A percentile compares a stretch with the other conserved stretches of the same genome.
These are phyloP conservation scores for Lepidocolaptes lacrymiger DNA, from an alignment of 2,797 vertebrate genomes.

Conservation along the genomic window DNA sequence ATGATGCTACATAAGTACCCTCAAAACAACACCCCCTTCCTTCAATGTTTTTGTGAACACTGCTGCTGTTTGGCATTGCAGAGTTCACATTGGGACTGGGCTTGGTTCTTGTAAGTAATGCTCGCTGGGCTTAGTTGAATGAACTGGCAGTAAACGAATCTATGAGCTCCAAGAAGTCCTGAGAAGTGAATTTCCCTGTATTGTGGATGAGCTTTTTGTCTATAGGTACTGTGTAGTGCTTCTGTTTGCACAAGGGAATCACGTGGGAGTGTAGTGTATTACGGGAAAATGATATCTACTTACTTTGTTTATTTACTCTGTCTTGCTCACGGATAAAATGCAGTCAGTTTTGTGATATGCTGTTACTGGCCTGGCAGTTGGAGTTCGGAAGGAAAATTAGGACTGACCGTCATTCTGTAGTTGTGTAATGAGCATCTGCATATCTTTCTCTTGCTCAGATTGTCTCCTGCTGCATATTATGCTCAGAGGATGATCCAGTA, in stretches of 20 bases:
- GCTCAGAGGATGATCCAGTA: slow-evolving; percentile 99
- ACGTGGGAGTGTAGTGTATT: not conserved
- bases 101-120: not conserved
- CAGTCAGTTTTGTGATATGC: not conserved
- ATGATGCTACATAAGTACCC: not conserved
- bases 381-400: not conserved
- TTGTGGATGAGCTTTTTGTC: not conserved
- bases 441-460: slow-evolving; percentile 77
- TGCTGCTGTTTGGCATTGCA: not conserved
- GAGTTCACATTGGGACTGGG: not conserved
- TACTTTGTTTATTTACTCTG: not conserved
- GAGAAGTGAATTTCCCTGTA: not conserved
- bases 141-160: not conserved
- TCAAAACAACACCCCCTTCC: not conserved
- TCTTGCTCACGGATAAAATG: not conserved
- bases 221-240: not conserved
- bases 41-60: not conserved
- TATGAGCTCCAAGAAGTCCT: not conserved
- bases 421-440: not conserved
- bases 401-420: not conserved
- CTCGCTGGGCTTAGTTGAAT: not conserved
- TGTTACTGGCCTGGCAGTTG: not conserved
- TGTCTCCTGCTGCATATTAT: slow-evolving; percentile 97
- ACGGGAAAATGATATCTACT: not conserved
- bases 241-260: not conserved